phyloP scores from a whole-genome alignment of 2,888 invertebrate species.

The Linnaemya vulpina region DNA sequence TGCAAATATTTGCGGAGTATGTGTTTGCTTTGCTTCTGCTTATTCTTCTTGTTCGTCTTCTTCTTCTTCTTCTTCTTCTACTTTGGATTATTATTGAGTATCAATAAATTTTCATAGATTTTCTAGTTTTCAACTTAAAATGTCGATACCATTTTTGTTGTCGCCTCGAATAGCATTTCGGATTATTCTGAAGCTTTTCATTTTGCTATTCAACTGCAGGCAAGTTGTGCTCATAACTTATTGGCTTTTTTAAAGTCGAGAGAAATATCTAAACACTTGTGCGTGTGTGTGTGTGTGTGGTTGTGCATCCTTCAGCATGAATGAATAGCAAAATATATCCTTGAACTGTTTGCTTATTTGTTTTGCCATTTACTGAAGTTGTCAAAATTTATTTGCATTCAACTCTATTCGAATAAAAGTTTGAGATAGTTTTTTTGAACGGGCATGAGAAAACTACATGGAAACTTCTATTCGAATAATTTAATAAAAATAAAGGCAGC shows the following conservation, averaged over 20 bases:
- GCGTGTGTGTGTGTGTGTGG: slow-evolving; percentile 10
- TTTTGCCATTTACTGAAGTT: neutral
- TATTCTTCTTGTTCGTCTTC: neutral
- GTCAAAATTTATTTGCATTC: too few species aligned
- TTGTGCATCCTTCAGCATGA: slow-evolving; percentile 31
- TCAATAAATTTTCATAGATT: slow-evolving; percentile 29
- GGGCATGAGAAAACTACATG: too few species aligned
- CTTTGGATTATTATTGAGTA: slow-evolving; percentile 7
- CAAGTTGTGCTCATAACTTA: slow-evolving; percentile 10
- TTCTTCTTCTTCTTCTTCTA: neutral
- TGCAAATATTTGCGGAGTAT: neutral
- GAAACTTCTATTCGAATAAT: too few species aligned
- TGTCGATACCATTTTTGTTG: slow-evolving; percentile 27
- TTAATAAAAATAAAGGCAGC: too few species aligned
- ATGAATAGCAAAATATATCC: slow-evolving; percentile 63
- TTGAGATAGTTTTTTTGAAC: too few species aligned
- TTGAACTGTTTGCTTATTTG: slow-evolving; percentile 57
- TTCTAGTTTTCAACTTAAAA: slow-evolving; percentile 40
- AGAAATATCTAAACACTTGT: neutral
- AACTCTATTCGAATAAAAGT: too few species aligned
- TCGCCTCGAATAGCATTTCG: neutral
- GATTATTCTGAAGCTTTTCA: slow-evolving; percentile 32
- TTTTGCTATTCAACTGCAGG: neutral
- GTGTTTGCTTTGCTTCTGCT: neutral
- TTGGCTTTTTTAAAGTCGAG: slow-evolving; percentile 7